Conservation (phyloP, 2,888 invertebrate species). For the Penaeus monodon region DNA sequence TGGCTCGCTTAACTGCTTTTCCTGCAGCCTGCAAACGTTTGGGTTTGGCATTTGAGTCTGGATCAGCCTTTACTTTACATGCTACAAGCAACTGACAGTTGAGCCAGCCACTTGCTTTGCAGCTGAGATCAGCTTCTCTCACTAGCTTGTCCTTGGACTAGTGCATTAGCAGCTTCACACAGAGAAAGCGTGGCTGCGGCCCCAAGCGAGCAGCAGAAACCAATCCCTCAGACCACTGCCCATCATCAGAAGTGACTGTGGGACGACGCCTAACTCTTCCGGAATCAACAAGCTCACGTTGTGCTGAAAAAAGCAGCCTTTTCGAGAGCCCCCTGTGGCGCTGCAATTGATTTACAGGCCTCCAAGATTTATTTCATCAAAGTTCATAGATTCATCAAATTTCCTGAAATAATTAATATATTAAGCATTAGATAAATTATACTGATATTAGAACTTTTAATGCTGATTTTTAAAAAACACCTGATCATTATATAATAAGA, state of each 20-base stretch:
- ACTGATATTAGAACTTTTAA: too few species aligned
- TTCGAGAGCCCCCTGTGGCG: conserved; percentile 97
- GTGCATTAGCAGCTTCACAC: conserved; percentile 96
- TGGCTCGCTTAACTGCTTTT: conserved; percentile 96
- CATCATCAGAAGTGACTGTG: conserved; percentile 87
- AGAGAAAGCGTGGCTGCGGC: conserved; percentile 97
- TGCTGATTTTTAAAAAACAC: too few species aligned
- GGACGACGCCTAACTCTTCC: conserved; percentile 78
- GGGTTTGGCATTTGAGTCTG: conserved; percentile 92
- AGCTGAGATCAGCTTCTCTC: conserved; percentile 97
- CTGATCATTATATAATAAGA: neutral
- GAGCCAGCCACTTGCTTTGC: conserved; percentile 92
- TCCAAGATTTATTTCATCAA: conserved; percentile 99
- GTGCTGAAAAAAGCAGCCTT: conserved; percentile 97
- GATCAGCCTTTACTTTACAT: conserved; percentile 98
- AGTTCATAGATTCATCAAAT: conserved; percentile 90
- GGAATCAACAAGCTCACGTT: conserved; percentile 90
- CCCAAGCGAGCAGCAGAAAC: conserved; percentile 95
- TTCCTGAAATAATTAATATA: conserved; percentile 75
- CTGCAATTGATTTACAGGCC: conserved; percentile 96
- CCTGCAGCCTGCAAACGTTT: conserved; percentile 85
- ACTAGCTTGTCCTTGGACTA: conserved; percentile 91
- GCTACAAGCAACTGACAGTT: conserved; percentile 96
- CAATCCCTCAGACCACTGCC: conserved; percentile 97
- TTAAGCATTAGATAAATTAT: neutral